Conservation (phyloP, 2,888 invertebrate species). For the Andrena hattorfiana region DNA sequence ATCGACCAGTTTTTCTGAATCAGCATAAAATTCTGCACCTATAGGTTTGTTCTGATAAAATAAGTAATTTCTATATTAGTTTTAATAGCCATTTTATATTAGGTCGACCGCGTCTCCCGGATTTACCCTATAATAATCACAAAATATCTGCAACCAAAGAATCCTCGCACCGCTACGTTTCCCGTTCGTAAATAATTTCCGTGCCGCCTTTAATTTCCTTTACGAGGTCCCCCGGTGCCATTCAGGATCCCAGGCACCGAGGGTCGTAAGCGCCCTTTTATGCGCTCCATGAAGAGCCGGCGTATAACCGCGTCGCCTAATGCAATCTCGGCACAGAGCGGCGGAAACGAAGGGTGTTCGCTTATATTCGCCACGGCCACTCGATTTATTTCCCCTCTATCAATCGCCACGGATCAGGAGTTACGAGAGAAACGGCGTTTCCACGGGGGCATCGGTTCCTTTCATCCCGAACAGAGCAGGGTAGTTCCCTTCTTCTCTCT, state of each 20-base stretch:
- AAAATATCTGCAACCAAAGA: background rate
- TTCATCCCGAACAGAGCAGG: background rate
- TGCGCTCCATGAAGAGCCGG: slow-evolving; percentile 44
- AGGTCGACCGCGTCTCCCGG: too few relatives aligned
- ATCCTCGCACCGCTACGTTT: background rate
- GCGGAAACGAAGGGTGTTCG: slow-evolving; percentile 62
- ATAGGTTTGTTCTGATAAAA: too few relatives aligned
- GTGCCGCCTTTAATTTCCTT: slow-evolving; percentile 46
- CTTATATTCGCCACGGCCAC: slow-evolving; percentile 42
- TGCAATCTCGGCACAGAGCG: slow-evolving; percentile 57
- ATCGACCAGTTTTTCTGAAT: too few relatives aligned
- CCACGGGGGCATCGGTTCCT: slow-evolving; percentile 8
- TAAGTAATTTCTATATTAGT: too few relatives aligned
- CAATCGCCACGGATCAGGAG: slow-evolving; percentile 25
- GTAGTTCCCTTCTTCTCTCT: too few relatives aligned
- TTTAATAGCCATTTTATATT: too few relatives aligned
- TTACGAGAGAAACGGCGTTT: slow-evolving; percentile 35
- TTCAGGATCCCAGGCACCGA: slow-evolving; percentile 65
- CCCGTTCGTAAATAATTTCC: slow-evolving; percentile 50
- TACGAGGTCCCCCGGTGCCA: slow-evolving; percentile 41
- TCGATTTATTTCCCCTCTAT: slow-evolving; percentile 54
- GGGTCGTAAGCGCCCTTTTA: slow-evolving; percentile 68
- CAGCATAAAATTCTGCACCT: too few relatives aligned
- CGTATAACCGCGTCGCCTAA: slow-evolving; percentile 34
- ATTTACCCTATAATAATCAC: background rate